Base-by-base conservation (phyloP, 2,113 vertebrate species). In the Microtus montanus region DNA sequence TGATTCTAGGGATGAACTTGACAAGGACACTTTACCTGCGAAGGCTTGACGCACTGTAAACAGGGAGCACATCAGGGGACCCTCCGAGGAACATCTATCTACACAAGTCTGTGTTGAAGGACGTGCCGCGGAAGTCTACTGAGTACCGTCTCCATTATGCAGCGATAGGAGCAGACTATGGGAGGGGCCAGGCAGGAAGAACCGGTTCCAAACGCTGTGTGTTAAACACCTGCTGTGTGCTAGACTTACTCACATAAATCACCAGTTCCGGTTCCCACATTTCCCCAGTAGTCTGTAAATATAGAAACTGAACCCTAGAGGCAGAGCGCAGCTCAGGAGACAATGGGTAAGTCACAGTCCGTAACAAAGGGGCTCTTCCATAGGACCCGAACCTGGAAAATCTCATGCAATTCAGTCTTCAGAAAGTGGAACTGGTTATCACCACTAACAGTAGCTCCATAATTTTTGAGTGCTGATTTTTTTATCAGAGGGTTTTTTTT, bases 141-240 rank as follows among this genome's bases (percentile, higher is more conserved):
- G 24, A 26, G n/a, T 30, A 49, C 15, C 0, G 11, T 0, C 0
- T 58, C 44, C 86, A 5, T 0, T 3, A 13, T 3, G 8, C 33
- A 68, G 17, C 2, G 11, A 24, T 2, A 20, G 66, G 52, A 33
- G 38, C 71, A 28, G 28, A 49, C 61, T 0, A 0, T 0, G 0
- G 44, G 20, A 78, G 41, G 61, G 33, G 68, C 17, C 1, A 38
- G 20, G 2, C 26, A 35, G 47, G 1, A 87, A 13, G 35, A 6
- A 47, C 7, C 28, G 17, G 13, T 33, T 63, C 38, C 19, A 44
- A 14, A 52, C 49, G 19, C 49, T 1, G 22, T 71, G 41, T n/a
- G 58, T 24, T 17, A 41, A 83, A 82, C 12, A 35, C 66, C 66
- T 68, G 10, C 58, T 54, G 3, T 5, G 35, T 33, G 38, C 64